Conservation (phyloP, 1,140 invertebrate species). For the Oppia nitens region DNA sequence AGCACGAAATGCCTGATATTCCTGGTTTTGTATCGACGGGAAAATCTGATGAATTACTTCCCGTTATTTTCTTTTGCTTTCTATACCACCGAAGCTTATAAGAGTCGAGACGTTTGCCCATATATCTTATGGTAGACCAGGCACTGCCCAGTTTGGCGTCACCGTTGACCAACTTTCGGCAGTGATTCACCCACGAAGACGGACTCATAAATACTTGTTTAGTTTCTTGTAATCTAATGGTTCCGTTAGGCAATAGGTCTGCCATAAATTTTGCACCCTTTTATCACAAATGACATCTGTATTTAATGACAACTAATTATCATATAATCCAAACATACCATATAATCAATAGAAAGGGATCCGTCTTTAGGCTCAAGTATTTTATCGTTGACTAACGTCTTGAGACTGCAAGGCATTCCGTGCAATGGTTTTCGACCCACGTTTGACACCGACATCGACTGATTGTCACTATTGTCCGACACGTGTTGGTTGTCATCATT, state of each 20-base stretch:
- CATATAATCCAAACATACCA: constrained; percentile 36
- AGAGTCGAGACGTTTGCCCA: constrained; percentile 63
- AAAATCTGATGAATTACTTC: not conserved
- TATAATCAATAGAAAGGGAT: constrained; percentile 68
- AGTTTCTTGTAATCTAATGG: constrained; percentile 71
- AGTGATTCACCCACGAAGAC: constrained; percentile 77
- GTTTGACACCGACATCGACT: constrained; percentile 9
- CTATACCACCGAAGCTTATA: constrained; percentile 68
- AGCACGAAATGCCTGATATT: not conserved
- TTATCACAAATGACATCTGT: constrained; percentile 18
- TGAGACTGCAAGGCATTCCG: constrained; percentile 58
- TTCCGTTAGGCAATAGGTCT: constrained; percentile 63
- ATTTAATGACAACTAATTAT: not conserved
- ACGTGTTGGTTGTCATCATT: constrained; percentile 12
- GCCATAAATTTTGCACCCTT: constrained; percentile 74
- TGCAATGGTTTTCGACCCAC: constrained; percentile 26
- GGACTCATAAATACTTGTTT: constrained; percentile 73
- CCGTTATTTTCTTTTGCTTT: constrained; percentile 30
- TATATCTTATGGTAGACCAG: constrained; percentile 62
- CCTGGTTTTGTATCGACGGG: not conserved
- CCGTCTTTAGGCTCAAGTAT: constrained; percentile 60
- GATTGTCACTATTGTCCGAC: constrained; percentile 9
- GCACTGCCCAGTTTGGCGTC: constrained; percentile 79
- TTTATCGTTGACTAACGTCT: constrained; percentile 59
- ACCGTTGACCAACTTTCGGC: constrained; percentile 73